phyloP scores from a whole-genome alignment of 2,888 invertebrate genomes.

The Diarsia brunnea region DNA sequence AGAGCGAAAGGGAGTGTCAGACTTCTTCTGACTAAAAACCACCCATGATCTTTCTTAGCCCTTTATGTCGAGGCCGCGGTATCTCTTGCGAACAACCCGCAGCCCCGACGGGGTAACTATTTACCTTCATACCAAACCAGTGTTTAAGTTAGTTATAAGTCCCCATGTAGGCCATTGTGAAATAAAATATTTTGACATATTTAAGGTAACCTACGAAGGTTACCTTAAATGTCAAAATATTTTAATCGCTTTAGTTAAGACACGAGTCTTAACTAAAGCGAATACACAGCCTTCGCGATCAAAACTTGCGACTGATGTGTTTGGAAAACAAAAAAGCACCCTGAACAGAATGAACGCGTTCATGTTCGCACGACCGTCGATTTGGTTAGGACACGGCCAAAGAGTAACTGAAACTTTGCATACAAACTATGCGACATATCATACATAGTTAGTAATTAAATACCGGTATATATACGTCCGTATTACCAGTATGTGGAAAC shows the following conservation, averaged over 20 bases:
- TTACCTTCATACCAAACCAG: too few relatives aligned
- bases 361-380: not conserved
- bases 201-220: not conserved
- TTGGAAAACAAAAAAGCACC: not conserved
- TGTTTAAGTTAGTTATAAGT: too few relatives aligned
- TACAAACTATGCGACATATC: not conserved
- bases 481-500: conserved; percentile 2
- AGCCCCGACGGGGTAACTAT: too few relatives aligned
- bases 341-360: not conserved
- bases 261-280: not conserved
- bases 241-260: too few relatives aligned
- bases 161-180: too few relatives aligned
- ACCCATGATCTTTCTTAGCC: too few relatives aligned
- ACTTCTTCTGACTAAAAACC: too few relatives aligned
- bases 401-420: not conserved
- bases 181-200: not conserved
- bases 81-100: too few relatives aligned
- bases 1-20: too few relatives aligned
- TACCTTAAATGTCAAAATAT: too few relatives aligned
- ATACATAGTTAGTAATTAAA: conserved; percentile 7
- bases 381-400: not conserved
- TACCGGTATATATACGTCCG: not conserved
- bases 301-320: not conserved
- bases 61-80: too few relatives aligned
- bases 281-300: not conserved